Evolutionary conservation across 53 echinoderm and acorn worm genomes (phyloP).

Genomic region (Astropecten irregularis): DNA sequence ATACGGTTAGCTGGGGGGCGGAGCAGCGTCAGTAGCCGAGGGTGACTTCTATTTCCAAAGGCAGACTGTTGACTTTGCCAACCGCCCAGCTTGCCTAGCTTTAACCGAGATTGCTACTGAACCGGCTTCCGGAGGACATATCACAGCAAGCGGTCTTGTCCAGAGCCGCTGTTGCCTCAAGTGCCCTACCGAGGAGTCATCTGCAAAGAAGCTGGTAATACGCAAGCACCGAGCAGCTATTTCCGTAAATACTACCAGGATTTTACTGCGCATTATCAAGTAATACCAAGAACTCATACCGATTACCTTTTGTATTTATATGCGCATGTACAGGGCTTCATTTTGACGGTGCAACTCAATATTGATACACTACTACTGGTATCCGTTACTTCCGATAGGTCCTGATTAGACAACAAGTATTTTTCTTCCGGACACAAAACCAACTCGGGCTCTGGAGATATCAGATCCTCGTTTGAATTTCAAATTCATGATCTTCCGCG

Average conservation of each 20-base stretch:
- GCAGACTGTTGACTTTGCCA: slow-evolving; percentile 22
- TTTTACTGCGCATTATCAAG: too few relatives aligned
- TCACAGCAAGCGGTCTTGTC: slow-evolving; percentile 38
- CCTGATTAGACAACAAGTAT: slow-evolving; percentile 4
- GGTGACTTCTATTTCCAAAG: too few relatives aligned
- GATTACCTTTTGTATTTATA: too few relatives aligned
- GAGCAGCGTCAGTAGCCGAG: too few relatives aligned
- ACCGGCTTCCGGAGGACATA: slow-evolving; percentile 24
- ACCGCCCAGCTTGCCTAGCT: slow-evolving; percentile 3
- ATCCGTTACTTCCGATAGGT: background rate
- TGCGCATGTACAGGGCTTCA: too few relatives aligned
- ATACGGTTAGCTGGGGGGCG: too few relatives aligned
- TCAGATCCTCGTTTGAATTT: background rate
- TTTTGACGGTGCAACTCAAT: background rate
- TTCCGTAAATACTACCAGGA: too few relatives aligned
- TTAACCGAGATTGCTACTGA: background rate
- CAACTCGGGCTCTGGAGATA: background rate
- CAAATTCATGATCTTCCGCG: background rate
- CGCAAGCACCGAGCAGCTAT: too few relatives aligned
- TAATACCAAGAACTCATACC: too few relatives aligned
- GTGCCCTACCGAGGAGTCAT: background rate
- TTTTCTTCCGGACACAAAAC: slow-evolving; percentile 8
- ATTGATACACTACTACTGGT: background rate
- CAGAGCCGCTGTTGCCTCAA: background rate
- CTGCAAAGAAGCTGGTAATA: too few relatives aligned